Conservation (phyloP, 2,888 invertebrate species). For the Coenonympha glycerion region DNA sequence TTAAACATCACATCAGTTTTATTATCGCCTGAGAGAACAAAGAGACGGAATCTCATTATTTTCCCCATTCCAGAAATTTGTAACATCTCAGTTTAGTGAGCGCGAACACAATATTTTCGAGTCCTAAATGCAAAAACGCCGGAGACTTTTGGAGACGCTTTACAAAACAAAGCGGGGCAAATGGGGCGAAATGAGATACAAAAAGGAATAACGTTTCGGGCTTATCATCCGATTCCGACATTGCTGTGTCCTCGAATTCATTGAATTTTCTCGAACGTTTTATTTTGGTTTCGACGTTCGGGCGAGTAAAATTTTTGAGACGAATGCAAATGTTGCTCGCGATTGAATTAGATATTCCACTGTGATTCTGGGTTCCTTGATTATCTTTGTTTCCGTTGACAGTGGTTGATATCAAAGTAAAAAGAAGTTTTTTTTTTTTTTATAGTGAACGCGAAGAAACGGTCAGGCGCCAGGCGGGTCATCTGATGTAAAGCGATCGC, state of each 20-base stretch:
- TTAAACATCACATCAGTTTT: no score
- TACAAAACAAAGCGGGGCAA: slow-evolving; percentile 23
- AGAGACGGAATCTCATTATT: slow-evolving; percentile 1
- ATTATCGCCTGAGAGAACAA: not conserved
- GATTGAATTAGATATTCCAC: slow-evolving; percentile 9
- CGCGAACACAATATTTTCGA: slow-evolving; percentile 12
- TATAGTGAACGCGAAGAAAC: no score
- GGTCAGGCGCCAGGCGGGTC: no score
- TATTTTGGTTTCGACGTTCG: slow-evolving; percentile 23
- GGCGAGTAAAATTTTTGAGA: slow-evolving; percentile 13
- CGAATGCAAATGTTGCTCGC: slow-evolving; percentile 19
- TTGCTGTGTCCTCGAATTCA: slow-evolving; percentile 22
- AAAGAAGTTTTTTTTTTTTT: not conserved
- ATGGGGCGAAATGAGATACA: slow-evolving; percentile 26
- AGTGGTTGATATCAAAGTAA: no score
- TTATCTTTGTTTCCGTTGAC: not conserved
- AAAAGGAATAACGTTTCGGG: slow-evolving; percentile 22
- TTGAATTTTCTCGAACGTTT: slow-evolving; percentile 23
- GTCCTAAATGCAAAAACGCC: slow-evolving; percentile 17
- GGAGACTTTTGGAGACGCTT: slow-evolving; percentile 18
- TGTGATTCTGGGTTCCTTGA: slow-evolving; percentile 4
- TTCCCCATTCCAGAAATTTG: slow-evolving; percentile 9
- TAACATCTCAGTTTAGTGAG: slow-evolving; percentile 9
- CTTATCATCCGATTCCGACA: slow-evolving; percentile 23
- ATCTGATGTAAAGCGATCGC: no score